phyloP scores from a whole-genome alignment of 2,888 invertebrate species.

The Chouioia cunea region DNA sequence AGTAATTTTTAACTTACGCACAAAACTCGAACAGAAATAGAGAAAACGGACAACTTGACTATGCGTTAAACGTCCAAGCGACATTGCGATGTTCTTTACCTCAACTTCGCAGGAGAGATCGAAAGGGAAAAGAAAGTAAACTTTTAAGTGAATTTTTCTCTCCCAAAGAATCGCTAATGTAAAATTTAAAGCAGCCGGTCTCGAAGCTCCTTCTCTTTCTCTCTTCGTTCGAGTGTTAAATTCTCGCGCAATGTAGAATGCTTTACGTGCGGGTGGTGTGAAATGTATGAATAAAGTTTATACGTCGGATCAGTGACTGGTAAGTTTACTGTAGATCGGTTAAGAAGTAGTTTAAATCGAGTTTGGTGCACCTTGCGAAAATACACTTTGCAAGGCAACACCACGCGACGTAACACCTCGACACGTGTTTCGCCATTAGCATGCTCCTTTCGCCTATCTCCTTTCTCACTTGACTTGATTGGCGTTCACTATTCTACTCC shows the following conservation, averaged over 20 bases:
- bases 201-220: not conserved
- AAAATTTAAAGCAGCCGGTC: conserved; percentile 24
- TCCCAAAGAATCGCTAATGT: conserved; percentile 19
- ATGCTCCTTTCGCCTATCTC: conserved; percentile 25
- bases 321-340: not conserved
- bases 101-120: not conserved
- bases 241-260: too few species aligned
- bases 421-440: conserved; percentile 27
- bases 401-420: not conserved
- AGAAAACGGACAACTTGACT: not conserved
- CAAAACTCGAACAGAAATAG: conserved; percentile 2
- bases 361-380: conserved; percentile 27
- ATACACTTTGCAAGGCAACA: not conserved
- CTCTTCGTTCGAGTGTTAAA: too few species aligned
- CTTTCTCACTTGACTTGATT: conserved; percentile 40
- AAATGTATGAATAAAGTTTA: conserved; percentile 29
- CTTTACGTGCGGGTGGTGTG: not conserved
- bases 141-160: conserved; percentile 29
- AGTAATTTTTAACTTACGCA: conserved; percentile 21
- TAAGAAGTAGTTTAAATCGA: conserved; percentile 40
- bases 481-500: conserved; percentile 9
- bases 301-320: not conserved
- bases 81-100: conserved; percentile 3
- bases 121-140: conserved; percentile 11
- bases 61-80: conserved; percentile 7